Percentiles rank a stretch among this genome's conserved stretches.
These are phyloP conservation scores for Oophaga sylvatica DNA, from an alignment of 2,797 vertebrate species.

Conservation along the genomic window DNA sequence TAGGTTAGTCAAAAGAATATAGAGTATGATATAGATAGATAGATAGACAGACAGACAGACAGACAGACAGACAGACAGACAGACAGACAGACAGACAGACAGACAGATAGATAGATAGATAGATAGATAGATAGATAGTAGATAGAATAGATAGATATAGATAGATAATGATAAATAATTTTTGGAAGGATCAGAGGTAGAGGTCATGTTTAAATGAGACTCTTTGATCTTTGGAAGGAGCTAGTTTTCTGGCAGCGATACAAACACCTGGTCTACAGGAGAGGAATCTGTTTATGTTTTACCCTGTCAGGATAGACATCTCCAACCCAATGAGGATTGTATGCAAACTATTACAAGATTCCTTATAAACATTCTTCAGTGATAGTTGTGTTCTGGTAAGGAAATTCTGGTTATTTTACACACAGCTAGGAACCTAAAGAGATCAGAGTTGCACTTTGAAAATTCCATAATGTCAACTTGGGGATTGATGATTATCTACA, in stretches of 20 bases:
- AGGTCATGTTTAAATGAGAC: not conserved
- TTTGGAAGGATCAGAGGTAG: not conserved
- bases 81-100: not conserved
- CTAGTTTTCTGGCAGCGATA: not conserved
- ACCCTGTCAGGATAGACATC: slow-evolving; percentile 24
- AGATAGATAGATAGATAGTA: slow-evolving; percentile 1
- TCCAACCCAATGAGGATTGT: slow-evolving; percentile 5
- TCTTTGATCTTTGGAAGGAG: slow-evolving; percentile 32
- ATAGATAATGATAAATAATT: slow-evolving; percentile 34
- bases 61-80: slow-evolving; percentile 6
- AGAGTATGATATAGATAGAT: not conserved
- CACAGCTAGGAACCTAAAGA: not conserved
- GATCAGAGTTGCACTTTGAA: slow-evolving; percentile 32
- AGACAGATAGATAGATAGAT: not conserved
- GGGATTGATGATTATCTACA: slow-evolving; percentile 25
- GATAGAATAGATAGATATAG: slow-evolving; percentile 29
- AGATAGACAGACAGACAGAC: slow-evolving; percentile 3
- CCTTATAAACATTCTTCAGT: slow-evolving; percentile 13
- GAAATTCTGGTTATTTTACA: slow-evolving; percentile 31
- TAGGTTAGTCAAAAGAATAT: not conserved
- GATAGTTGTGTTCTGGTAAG: slow-evolving; percentile 8
- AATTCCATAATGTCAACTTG: slow-evolving; percentile 12
- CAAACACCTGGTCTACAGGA: slow-evolving; percentile 47
- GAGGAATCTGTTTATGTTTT: slow-evolving; percentile 35
- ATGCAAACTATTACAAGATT: slow-evolving; percentile 40